Base-by-base conservation (phyloP, 30 jellyfish, hydroid and myxozoan species). In the Hydractinia echinata region DNA sequence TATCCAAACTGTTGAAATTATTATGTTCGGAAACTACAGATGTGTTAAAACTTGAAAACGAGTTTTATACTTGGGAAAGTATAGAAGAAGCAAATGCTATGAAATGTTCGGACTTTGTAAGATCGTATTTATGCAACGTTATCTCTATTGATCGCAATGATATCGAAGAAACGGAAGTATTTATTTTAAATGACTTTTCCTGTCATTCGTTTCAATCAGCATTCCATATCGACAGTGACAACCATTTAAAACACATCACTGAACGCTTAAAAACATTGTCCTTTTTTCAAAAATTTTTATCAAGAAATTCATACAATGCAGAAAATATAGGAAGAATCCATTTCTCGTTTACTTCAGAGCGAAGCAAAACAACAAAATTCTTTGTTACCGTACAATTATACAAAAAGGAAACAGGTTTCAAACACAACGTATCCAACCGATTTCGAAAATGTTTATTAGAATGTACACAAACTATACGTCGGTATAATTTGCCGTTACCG, bases 331-430 rank as follows among this genome's bases (percentile, higher is more conserved):
- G 81, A 15, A 50, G 61, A 20, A 7, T 71, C 10, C 15, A 71
- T 52, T 71, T 71, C 8, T 15, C 39, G 53, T 71, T 20, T 20
- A 71, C 81, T n/a, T 71, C 55, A 19, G 67, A 71, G 51, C 18
- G 51, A 20, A 71, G 39, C 8, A 48, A 71, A 20, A 58, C 15
- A 13, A n/a, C 39, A 19, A 19, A 30, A 8, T 71, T 71, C 53
- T 71, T 20, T 60, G 81, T 71, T 50, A 71, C 61, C 81, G 61
- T 71, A 7, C 81, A 71, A 71, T 71, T 30, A 20, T 71, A 20
- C 61, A 50, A 71, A 50, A 71, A 52, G 39, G 61, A 30, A n/a
- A n/a, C 53, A 14, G 61, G 81, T 52, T 48, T 71, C n/a, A 71
- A 71, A 20, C 81, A 71, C 61, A 71, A 48, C 55, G 61, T 50